Evolutionary conservation across 2,888 invertebrate species (phyloP), one percentile per base, ranked within the genome.

Genomic region (Pycnomerus fuliginosus): DNA sequence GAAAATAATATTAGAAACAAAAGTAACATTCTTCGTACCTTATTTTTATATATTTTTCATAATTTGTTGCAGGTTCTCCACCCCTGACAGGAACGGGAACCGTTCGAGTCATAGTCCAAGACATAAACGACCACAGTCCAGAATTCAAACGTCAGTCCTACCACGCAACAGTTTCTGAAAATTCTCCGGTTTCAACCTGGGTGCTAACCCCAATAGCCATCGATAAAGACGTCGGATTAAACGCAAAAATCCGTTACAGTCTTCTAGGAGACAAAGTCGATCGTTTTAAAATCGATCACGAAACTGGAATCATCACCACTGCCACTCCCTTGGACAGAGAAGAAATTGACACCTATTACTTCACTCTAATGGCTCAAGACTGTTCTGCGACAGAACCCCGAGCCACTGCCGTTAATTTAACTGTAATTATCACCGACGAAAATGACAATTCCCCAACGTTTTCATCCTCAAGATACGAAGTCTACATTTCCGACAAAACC

Each of bases 61-160:
- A 8, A 11, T 8, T 16, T 30, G 13, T 80, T 80, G 27, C 77
- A 90, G 95, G 94, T 41, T 90, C 90, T 12, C 94, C 95, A 11
- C 89, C 94, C 1, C 75, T 95, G 41, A 94, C 94, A 1, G 95
- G 96, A 32, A 90, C 94, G 2, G 95, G 95, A 23, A 87, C 90
- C 32, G 88, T 97, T 1, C 83, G 84, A 62, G 85, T 97, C 44
- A 78, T 90, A 37, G 94, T 97, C 5, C 88, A 92, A 73, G 97
- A 97, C 71, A 87, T 92, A 42, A 96, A 96, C 70, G 96, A 96
- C 69, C 92, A 95, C 69, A 84, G 85, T 55, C 96, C 96, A 0
- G 84, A 86, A 60, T 96, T 96, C 70, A 85, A 84, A 59, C 78
- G 87, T 37, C 86, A 88, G 64, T 84, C 84, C 39, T 93, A 93